A percentile compares a stretch with the other conserved stretches of the same genome.
Evolutionary conservation across 2,797 vertebrate species (phyloP).

Genomic region (Phoxinus dragarum): DNA sequence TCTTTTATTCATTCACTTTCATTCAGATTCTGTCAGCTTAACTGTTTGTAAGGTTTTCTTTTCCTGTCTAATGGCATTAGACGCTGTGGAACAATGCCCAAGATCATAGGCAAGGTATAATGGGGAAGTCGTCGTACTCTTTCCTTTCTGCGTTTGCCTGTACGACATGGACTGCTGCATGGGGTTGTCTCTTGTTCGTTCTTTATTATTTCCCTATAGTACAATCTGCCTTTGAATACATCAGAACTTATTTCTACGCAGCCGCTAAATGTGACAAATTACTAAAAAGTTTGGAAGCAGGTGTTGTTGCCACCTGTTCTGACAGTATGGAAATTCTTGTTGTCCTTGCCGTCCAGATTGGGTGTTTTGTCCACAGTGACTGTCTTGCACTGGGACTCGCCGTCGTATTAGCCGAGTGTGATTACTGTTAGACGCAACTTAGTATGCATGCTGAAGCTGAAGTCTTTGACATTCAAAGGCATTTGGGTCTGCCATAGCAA

Average conservation of each 20-base stretch:
- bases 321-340: conserved; percentile 46
- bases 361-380: conserved; percentile 33
- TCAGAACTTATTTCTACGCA: conserved; percentile 27
- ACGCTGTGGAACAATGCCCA: conserved; percentile 38
- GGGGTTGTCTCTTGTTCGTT: conserved; percentile 13
- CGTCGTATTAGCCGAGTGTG: neutral
- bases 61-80: conserved; percentile 51
- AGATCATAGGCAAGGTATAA: conserved; percentile 26
- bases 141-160: neutral
- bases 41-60: conserved; percentile 58
- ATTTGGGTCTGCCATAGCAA: conserved; percentile 43
- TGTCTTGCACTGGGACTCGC: conserved; percentile 24
- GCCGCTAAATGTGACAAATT: conserved; percentile 45
- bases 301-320: conserved; percentile 57
- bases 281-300: conserved; percentile 51
- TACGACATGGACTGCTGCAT: neutral
- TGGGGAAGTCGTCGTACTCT: conserved; percentile 18
- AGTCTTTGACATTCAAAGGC: conserved; percentile 51
- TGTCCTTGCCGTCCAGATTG: conserved; percentile 46
- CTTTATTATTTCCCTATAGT: neutral
- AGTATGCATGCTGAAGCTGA: conserved; percentile 41
- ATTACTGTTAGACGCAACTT: conserved; percentile 23
- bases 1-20: conserved; percentile 63
- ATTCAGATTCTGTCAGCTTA: conserved; percentile 54
- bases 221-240: conserved; percentile 34